Conservation (phyloP, 2,888 invertebrate species). For the Vanessa cardui region DNA sequence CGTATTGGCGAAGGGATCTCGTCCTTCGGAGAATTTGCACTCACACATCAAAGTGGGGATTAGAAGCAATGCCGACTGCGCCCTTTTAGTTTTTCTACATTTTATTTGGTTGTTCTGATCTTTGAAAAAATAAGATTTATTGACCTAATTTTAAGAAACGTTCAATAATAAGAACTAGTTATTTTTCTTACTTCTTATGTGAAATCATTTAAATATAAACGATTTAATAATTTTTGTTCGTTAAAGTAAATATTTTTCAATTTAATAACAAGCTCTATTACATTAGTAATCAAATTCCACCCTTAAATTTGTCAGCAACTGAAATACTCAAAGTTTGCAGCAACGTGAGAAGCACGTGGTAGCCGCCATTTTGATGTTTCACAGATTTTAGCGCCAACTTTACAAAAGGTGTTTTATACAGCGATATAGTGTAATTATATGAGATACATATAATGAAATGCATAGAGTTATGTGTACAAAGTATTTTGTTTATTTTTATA, state of each 20-base stretch:
- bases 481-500: too few relatives aligned
- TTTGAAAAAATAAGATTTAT: background rate
- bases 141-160: background rate
- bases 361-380: slow-evolving; percentile 60
- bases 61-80: slow-evolving; percentile 49
- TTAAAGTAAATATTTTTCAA: too few relatives aligned
- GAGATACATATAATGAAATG: too few relatives aligned
- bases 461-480: too few relatives aligned
- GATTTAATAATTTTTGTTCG: too few relatives aligned
- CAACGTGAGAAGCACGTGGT: slow-evolving; percentile 59
- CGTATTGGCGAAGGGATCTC: slow-evolving; percentile 63
- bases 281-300: background rate
- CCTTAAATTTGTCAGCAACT: slow-evolving; percentile 18
- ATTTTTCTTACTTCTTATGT: too few relatives aligned
- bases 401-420: background rate
- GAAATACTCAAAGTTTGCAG: slow-evolving; percentile 26
- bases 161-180: background rate
- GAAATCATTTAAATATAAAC: too few relatives aligned
- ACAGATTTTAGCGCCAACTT: slow-evolving; percentile 35
- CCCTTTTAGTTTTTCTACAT: slow-evolving; percentile 42
- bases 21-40: slow-evolving; percentile 78
- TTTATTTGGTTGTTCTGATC: slow-evolving; percentile 21
- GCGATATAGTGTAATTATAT: too few relatives aligned
- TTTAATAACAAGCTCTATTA: too few relatives aligned
- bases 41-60: slow-evolving; percentile 58